Evolutionary conservation across 2,113 vertebrate species (phyloP), one percentile per base, ranked within the genome.

Genomic region (Phodopus roborovskii): DNA sequence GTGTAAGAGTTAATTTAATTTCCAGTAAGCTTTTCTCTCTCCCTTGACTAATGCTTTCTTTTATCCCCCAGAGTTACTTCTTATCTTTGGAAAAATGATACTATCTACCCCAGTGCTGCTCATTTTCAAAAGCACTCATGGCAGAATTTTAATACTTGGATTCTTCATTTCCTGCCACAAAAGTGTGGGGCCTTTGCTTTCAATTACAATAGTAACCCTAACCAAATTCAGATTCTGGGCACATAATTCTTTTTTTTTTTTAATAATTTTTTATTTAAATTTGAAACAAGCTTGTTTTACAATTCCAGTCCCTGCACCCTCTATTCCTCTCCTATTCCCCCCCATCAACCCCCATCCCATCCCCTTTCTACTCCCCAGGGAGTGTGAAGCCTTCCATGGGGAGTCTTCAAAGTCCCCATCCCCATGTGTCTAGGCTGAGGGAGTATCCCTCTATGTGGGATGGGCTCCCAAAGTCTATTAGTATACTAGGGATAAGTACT

Each of bases 11-110:
- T 83, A 45, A 24, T 77, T 95, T 74, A 74, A 81, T 85, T 96
- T 96, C 94, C 45, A 92, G 58, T 48, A 75, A 91, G 60, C 12
- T 74, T 78, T 92, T 92, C 85, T 4, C 17, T 95, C 19, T 33
- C 60, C 71, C 19, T 84, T 79, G 20, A 66, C 58, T 75, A 85
- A 62, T 30, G 15, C 20, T 74, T 33, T 30, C 22, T 24, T 12
- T 30, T 13, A 1, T 3, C 3, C 16, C 39, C 48, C 17, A 84
- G 45, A 56, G 50, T 73, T 71, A 60, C 53, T 42, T 75, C 83
- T 75, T 71, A 73, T 87, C n/a, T 88, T 92, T 81, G 48, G 71
- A 53, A 94, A 95, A 68, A 78, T 82, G 26, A 64, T 89, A 66
- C 60, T 56, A 48, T 77, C 36, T 93, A 75, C 17, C 2, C 11